Base-by-base conservation (phyloP, 2,888 invertebrate genomes). In the Xylota sylvarum region DNA sequence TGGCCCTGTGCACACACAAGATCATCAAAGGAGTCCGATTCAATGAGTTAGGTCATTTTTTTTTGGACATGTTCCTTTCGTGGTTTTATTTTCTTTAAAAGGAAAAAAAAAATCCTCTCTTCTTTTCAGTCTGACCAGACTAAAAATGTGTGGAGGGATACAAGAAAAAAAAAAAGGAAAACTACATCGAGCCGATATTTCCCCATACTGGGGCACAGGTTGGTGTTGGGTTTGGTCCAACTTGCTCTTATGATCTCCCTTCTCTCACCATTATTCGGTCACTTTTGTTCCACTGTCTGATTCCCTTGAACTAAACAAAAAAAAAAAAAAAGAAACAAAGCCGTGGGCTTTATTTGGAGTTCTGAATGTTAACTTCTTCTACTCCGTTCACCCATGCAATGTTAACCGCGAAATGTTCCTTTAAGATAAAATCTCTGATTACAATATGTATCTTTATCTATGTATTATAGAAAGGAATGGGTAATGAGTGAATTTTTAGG, bases 21-120 rank as follows among this genome's bases (percentile, higher is more conserved):
- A 83, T 83, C 87, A 78, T 87, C 87, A 87, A 87, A 87, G 87
- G 87, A 83, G 74, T 87, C 87, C 87, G 83, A 87, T 87, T 87
- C 87, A 82, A 77, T 86, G 86, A 87, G 82, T 78, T 87, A 52
- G 86, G 82, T 78, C 73, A 83, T 83, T 64, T 84, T 80, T 83
- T 79, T 70, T 19, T 60, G 30, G 46, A 56, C 19, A 58, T 76
- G 65, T 69, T 78, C 58, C 19, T 72, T 78, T 60, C 43, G 48
- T 30, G 70, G 58, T 70, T 56, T 37, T 69, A 19, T 65, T 17
- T 52, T 43, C 10, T 60, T 46, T 17, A 1, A 43, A 17, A 64
- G 7, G 23, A 23, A 3, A 23, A 23, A 35, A 65, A 48, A 19
- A 32, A 50, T 50, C 56, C 52, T 60, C 32, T 78, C 40, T 10